Evolutionary conservation across 1,140 invertebrate species (phyloP), one percentile per base, ranked within the genome.

Genomic region (Agrilus planipennis): DNA sequence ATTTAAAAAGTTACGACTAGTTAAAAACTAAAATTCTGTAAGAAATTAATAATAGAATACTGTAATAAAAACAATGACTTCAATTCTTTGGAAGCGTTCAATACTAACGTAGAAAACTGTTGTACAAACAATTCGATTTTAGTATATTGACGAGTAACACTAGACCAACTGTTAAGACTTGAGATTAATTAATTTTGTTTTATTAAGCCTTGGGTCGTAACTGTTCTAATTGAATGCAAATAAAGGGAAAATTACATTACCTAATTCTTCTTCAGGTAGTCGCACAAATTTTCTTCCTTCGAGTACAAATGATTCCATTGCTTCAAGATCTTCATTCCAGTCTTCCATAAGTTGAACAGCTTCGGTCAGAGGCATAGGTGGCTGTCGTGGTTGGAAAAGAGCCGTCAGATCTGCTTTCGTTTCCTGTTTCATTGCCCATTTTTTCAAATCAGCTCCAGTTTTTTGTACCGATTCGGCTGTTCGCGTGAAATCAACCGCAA

Each of bases 401-500:
- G 94, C 92, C 3, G 90, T 87, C 20, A 98, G 65, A 67, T 99
- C 94, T 28, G 89, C 77, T 60, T 87, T 88, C 0, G 87, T 89
- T 65, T 91, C 85, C 66, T 93, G 89, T 50, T 86, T 75, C 46
- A 77, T 78, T 1, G 89, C 89, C 89, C 89, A 94, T 64, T 87
- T 86, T 3, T 84, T 89, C 18, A 98, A 72, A 68, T 99, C 92
- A 5, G 90, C 93, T 10, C 95, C 95, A 39, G 94, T 93, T 57
- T 90, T 81, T 19, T 84, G 83, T 1, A 99, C 94, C 1, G 93
- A 97, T 61, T 95, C 92, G 0, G 94, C 92, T 2, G 95, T 98
- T 48, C 95, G 75, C 9, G 96, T 99, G 60, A 96, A 99, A 70
- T 99, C 96, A 4, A 99, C 94, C 1, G 93, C 91, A 47, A 99